Evolutionary conservation across 2,113 vertebrate species (phyloP), one percentile per base, ranked within the genome.

Genomic region (Turnix velox): DNA sequence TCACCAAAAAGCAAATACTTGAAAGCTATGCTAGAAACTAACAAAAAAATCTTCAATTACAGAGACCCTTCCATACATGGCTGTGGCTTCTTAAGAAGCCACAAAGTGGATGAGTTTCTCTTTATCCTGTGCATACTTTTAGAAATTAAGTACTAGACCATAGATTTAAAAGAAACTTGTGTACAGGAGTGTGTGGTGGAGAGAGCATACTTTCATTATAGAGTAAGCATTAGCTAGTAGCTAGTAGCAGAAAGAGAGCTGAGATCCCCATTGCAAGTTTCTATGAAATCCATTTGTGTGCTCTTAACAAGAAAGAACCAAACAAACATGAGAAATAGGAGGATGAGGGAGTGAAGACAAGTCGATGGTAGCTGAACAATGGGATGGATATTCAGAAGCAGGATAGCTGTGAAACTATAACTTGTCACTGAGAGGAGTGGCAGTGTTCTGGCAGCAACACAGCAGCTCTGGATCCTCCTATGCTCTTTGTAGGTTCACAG

Each of bases 61-160:
- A 87, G 85, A 76, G 62, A 91, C 82, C 28, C 68, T 93, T 95
- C 75, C 51, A 39, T 89, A 96, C 77, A 33, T 37, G 55, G 75
- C 79, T 93, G 92, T 91, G 93, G 90, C 82, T 92, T 88, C 78
- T 87, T 94, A 75, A 92, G 84, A 93, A 94, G 67, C 92, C 96
- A 93, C 87, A 73, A 91, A 96, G 90, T 85, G 73, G 68, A 75
- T 54, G 72, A 91, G 77, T 91, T 96, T 95, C 73, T 92, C 28
- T 68, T 88, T 84, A 72, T 75, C 65, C 91, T 84, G 13, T 51
- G 27, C 69, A 24, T 94, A 96, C 91, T 95, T 96, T 92, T 95
- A 96, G 94, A 95, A 88, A 83, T 81, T 20, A 90, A 88, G 75
- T 85, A 91, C 42, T 42, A 66, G 72, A 69, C 72, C 42, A 37